Conservation (phyloP, 2,797 vertebrate genomes). For the Erpetoichthys calabaricus region DNA sequence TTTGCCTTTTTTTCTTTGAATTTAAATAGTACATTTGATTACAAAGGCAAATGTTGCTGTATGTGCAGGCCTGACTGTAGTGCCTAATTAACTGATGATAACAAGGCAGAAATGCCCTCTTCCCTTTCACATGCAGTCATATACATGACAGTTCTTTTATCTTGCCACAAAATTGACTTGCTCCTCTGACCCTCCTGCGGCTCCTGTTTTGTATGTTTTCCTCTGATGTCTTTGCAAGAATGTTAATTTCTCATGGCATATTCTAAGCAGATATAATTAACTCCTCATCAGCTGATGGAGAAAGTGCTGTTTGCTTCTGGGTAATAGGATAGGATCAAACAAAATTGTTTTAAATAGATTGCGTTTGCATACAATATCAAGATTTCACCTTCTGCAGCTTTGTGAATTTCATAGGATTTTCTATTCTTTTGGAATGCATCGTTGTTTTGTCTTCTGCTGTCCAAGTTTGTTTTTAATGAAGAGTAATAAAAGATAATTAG, state of each 20-base stretch:
- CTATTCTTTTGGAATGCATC: too few species aligned
- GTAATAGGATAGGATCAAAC: slow-evolving; percentile 24
- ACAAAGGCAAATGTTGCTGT: slow-evolving; percentile 41
- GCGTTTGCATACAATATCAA: slow-evolving; percentile 15
- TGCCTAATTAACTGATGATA: slow-evolving; percentile 69
- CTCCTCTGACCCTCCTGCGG: slow-evolving; percentile 44
- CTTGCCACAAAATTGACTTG: slow-evolving; percentile 56
- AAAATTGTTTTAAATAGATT: slow-evolving; percentile 5
- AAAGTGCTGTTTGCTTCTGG: slow-evolving; percentile 36
- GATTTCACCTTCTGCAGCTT: slow-evolving; percentile 4
- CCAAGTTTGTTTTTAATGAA: too few species aligned
- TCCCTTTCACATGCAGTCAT: slow-evolving; percentile 44
- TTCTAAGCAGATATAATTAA: slow-evolving; percentile 59
- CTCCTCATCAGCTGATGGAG: slow-evolving; percentile 38
- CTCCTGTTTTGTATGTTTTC: slow-evolving; percentile 50
- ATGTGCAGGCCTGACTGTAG: slow-evolving; percentile 41
- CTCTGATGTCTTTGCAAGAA: slow-evolving; percentile 45
- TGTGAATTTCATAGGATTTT: too few species aligned
- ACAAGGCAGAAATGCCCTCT: slow-evolving; percentile 53
- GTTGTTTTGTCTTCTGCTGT: too few species aligned
- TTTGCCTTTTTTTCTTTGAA: slow-evolving; percentile 35
- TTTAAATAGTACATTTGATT: slow-evolving; percentile 63
- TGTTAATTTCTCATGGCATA: slow-evolving; percentile 55
- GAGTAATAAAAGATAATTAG: too few species aligned
- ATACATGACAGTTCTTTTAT: slow-evolving; percentile 59